Evolutionary conservation across 2,113 vertebrate genomes (phyloP).

Genomic region (Sinocyclocheilus rhinocerous): DNA sequence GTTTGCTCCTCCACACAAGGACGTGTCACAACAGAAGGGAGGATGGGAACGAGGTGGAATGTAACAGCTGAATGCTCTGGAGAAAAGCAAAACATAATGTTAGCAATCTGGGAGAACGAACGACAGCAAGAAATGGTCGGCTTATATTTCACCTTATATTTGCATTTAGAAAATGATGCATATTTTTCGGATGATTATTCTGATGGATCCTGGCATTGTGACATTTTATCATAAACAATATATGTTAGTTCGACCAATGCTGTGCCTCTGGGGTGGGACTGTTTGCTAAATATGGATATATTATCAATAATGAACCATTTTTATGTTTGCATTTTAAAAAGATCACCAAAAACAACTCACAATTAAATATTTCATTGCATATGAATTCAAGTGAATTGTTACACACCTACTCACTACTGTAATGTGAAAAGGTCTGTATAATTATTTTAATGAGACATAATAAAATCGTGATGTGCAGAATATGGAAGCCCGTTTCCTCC

Average conservation of each 20-base stretch:
- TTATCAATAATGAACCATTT: background rate
- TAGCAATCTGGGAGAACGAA: background rate
- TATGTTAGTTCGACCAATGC: background rate
- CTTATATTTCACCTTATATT: background rate
- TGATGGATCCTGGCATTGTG: background rate
- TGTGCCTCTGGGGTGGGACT: background rate
- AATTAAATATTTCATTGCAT: background rate
- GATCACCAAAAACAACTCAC: background rate
- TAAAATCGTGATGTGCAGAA: background rate
- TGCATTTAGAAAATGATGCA: background rate
- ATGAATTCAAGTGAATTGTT: background rate
- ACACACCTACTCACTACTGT: background rate
- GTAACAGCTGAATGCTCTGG: slow-evolving; percentile 4
- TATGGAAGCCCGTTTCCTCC: too few species aligned
- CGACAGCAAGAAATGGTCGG: background rate
- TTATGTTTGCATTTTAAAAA: background rate
- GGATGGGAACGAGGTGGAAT: background rate
- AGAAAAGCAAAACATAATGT: background rate
- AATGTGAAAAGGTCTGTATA: background rate
- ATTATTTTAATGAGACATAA: background rate
- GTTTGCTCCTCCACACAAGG: background rate
- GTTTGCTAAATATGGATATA: background rate
- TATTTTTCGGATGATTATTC: background rate
- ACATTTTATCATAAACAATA: background rate
- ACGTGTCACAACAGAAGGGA: background rate